Evolutionary conservation across 2,113 vertebrate species (phyloP).

Genomic region (Cottus gobio): DNA sequence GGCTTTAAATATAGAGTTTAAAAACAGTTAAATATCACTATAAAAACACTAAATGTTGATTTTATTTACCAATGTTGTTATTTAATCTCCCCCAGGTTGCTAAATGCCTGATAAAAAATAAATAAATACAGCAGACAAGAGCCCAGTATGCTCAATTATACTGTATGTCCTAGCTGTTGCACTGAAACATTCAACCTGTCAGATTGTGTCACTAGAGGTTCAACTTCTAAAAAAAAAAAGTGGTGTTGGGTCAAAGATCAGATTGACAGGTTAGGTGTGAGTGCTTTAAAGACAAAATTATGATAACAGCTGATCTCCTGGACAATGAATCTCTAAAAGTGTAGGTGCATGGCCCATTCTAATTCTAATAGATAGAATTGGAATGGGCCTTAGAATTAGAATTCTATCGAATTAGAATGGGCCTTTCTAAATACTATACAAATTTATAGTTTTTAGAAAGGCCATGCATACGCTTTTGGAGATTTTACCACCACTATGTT

Average conservation of each 20-base stretch:
- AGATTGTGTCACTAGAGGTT: not conserved
- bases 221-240: not conserved
- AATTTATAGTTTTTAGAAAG: not conserved
- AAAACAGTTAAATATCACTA: not conserved
- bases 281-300: not conserved
- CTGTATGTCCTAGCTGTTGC: not conserved
- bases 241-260: not conserved
- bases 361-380: no score
- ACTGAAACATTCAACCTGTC: not conserved
- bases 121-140: not conserved
- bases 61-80: not conserved
- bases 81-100: not conserved
- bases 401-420: no score
- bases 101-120: not conserved
- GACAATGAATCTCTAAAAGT: no score
- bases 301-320: not conserved
- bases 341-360: no score
- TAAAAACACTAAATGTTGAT: not conserved
- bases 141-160: not conserved
- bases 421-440: no score
- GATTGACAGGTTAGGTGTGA: not conserved
- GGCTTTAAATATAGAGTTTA: not conserved
- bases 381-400: no score
- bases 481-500: not conserved
- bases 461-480: not conserved